Evolutionary conservation across 2,888 invertebrate species (phyloP), one percentile per base, ranked within the genome.

Genomic region (Chymomyza fuscimana): DNA sequence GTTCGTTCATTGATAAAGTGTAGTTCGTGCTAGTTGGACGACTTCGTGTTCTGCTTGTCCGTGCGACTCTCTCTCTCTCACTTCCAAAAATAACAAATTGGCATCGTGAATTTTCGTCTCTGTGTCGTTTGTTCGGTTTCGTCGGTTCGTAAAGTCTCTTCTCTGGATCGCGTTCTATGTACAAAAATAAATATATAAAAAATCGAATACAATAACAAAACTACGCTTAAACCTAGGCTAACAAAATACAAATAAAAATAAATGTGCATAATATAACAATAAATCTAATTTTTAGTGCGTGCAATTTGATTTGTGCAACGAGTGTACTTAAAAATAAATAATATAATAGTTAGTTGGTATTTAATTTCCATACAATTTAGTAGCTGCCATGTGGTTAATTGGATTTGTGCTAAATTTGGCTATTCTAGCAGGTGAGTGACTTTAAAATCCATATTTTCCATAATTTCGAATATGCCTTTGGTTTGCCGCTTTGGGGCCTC

Each of bases 391-490:
- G 91, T 80, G 80, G 75, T 88, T 91, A 90, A 91, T 91, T 91
- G 91, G 91, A 90, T 91, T 91, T 87, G 78, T 91, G 81, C 80
- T 91, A 88, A 90, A 90, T 91, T 91, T 91, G 89, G 91, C 90
- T 86, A 89, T 83, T 80, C 85, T 91, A 89, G 90, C 91, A 91
- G 91, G 90, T 90, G 82, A 89, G 89, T 89, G 76, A 74, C 63
- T 69, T 65, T 66, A 60, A 12, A 46, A 46, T 32, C 32, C 32
- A 12, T 46, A 12, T 46, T 46, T 10, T 46, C 4, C 40, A 46
- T 46, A 46, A 46, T 46, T 46, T 46, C 12, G 40, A 46, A 46
- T 4, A 46, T 46, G 12, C 1, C 40, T 46, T 46, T 46, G 40
- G 40, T 36, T 9, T 46, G 40, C 12, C 12, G 40, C 10, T 10